Evolutionary conservation across 2,888 invertebrate genomes (phyloP), one percentile per base, ranked within the genome.

Genomic region (Erebia palarica): DNA sequence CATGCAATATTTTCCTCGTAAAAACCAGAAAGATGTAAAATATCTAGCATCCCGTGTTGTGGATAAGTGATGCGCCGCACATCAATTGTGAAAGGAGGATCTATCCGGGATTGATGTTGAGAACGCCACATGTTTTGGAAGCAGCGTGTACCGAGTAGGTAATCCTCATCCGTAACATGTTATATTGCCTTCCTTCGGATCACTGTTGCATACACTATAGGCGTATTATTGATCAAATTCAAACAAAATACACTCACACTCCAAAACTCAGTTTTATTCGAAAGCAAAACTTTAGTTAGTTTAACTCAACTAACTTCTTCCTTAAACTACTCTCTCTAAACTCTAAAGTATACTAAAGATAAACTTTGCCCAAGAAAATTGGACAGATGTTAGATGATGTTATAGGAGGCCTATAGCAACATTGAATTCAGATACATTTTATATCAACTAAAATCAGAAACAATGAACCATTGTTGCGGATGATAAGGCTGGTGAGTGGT

Each of bases 61-160:
- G 21, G 27, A 14, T 58, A 27, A 27, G 18, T 60, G 36, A 63
- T 49, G 63, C 9, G 14, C 57, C 27, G 13, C 57, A 58, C 57
- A 58, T 58, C 57, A 63, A 63, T 63, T 63, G 47, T 42, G 63
- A 42, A 58, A n/a, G 60, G 60, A 11, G 44, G 44, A 42, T 58
- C 57, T 11, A 21, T 27, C 27, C 27, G 27, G 27, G 57, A 58
- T 58, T 58, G 57, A 58, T 27, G 57, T 27, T 14, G 21, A 27
- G 57, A 58, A 58, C 57, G 27, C 57, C 27, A 21, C 57, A 58
- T 58, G 57, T 58, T 58, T 27, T 27, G 57, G 57, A 58, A 58
- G 57, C 57, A 21, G 21, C 21, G 21, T 13, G 57, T 58, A 7
- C 21, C 57, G 27, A 8, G 27, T 58, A 58, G 14, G 27, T 58